Evolutionary conservation across 1,140 invertebrate genomes (phyloP).

Genomic region (Ceratina calcarata): DNA sequence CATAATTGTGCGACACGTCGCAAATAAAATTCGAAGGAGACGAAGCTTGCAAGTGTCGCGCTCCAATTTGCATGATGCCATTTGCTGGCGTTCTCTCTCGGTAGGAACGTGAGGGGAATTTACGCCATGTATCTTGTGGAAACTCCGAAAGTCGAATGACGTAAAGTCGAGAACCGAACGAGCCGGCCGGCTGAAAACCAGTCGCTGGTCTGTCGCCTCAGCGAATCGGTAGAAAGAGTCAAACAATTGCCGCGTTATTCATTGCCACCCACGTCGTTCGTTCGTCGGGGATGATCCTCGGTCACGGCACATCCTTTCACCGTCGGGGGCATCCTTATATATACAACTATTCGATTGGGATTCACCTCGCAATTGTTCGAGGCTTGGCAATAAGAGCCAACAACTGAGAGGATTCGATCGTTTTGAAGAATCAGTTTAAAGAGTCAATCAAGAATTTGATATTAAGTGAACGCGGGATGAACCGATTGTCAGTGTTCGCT

Average conservation of each 20-base stretch:
- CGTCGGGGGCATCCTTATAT: conserved; percentile 57
- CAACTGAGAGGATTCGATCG: neutral
- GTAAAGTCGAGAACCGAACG: conserved; percentile 6
- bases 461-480: neutral
- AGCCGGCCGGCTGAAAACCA: conserved; percentile 28
- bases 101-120: conserved; percentile 40
- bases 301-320: conserved; percentile 49
- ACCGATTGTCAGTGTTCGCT: neutral
- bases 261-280: conserved; percentile 35
- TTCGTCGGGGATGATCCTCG: conserved; percentile 33
- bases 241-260: conserved; percentile 42
- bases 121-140: conserved; percentile 17
- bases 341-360: conserved; percentile 47
- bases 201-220: neutral
- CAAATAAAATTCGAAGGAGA: neutral
- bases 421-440: neutral
- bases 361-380: conserved; percentile 27
- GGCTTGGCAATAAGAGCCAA: neutral
- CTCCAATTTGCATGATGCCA: conserved; percentile 26
- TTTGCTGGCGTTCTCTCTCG: too few relatives aligned
- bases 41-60: neutral
- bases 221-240: conserved; percentile 28
- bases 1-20: too few relatives aligned
- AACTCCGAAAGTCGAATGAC: conserved; percentile 58
- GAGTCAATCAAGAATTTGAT: too few relatives aligned